Evolutionary conservation across 2,797 vertebrate genomes (phyloP), one percentile per base, ranked within the genome.

Genomic region (Aldrovandia affinis): DNA sequence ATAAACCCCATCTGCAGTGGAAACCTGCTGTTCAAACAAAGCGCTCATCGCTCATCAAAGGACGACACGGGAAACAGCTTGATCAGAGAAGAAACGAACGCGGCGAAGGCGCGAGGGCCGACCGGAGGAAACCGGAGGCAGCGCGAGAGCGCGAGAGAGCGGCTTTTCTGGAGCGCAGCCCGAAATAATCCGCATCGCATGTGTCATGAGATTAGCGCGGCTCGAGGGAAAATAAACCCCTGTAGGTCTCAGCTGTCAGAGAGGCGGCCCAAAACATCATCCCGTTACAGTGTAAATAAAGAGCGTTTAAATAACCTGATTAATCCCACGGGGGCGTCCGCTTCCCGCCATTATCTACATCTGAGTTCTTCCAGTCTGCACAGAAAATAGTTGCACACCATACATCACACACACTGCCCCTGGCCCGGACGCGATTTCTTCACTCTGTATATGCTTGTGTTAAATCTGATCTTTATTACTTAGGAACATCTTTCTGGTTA

Each of bases 161-260:
- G 80, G 84, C 73, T 42, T 83, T 81, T 83, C 82, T 86, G 86
- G 81, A 85, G 57, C 85, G 39, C 12, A 57, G 81, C 85, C 85
- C 78, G 81, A 65, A 63, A 54, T 84, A 88, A 90, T 91, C 86
- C 84, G 77, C 85, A 86, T 80, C 86, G 83, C 65, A 88, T 87
- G 84, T 87, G 84, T 88, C 86, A 85, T 59, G 84, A 89, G 89
- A 85, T 87, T 89, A 86, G 81, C 52, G 81, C 59, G 36, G 73
- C 85, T 87, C 68, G 47, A 89, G 88, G 86, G 88, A 88, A 88
- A 90, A 89, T 85, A 87, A 90, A 88, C 75, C 86, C 84, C 85
- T 83, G 83, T 68, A 84, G 87, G 86, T 86, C 83, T 83, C 80
- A 87, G 81, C 85, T 85, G 88, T 85, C 80, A 88, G 82, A 82